These are phyloP conservation scores for Eupithecia pulchellata DNA, from an alignment of 2,888 invertebrate genomes.

Conservation along the genomic window DNA sequence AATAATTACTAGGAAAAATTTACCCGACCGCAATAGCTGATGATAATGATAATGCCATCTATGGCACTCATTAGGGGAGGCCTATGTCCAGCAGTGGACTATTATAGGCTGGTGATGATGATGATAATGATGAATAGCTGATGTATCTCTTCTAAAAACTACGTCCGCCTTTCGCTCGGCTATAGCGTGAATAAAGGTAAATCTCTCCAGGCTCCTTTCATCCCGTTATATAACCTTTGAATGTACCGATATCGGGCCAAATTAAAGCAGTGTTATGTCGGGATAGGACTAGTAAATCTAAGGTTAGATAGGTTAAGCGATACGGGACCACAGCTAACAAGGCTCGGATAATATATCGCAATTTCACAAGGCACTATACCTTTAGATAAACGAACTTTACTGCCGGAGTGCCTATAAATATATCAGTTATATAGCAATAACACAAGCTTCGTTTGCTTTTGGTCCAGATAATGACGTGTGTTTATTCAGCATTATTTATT, in stretches of 20 bases:
- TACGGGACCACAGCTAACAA: conserved; percentile 62
- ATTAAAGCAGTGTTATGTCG: conserved; percentile 42
- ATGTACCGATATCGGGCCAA: conserved; percentile 32
- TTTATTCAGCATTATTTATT: no score
- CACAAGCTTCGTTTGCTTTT: no score
- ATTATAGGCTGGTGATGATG: no score
- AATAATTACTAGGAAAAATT: neutral
- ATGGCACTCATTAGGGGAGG: no score
- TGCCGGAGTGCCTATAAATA: neutral
- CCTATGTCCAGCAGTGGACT: no score
- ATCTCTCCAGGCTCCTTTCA: neutral
- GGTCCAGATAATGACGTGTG: no score
- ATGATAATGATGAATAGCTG: no score
- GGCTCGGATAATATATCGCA: conserved; percentile 45
- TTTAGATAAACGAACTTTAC: neutral
- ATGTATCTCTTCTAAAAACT: neutral
- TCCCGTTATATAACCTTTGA: conserved; percentile 41
- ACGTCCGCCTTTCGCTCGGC: neutral
- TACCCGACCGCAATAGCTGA: neutral
- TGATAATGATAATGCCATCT: no score
- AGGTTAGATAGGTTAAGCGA: conserved; percentile 63
- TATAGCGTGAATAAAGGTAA: conserved; percentile 2
- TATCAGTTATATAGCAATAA: no score
- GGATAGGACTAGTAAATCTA: conserved; percentile 40
- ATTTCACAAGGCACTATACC: conserved; percentile 12